phyloP scores from a whole-genome alignment of 2,797 vertebrate species.

The Xenops minutus region DNA sequence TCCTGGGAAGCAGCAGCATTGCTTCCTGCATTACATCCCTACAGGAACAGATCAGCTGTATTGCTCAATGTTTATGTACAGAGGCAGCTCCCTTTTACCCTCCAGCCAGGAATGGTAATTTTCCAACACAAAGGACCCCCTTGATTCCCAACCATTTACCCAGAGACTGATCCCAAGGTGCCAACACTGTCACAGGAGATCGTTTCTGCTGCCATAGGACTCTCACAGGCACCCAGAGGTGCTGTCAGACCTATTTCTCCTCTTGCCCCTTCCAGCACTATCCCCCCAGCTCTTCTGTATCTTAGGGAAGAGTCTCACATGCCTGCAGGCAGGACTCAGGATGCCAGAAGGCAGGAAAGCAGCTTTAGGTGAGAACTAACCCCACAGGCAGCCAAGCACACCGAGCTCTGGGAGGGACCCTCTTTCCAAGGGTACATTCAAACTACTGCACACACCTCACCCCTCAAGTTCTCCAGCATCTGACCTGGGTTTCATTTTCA shows the following conservation, averaged over 20 bases:
- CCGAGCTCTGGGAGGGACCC: background rate
- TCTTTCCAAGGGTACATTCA: background rate
- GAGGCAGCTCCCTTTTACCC: background rate
- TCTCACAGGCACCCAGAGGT: background rate
- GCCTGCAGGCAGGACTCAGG: background rate
- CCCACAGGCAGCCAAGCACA: background rate
- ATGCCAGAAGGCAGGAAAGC: background rate
- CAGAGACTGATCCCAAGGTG: background rate
- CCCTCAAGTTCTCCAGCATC: background rate
- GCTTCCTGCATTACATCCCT: background rate
- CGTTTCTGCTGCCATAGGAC: background rate
- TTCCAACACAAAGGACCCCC: background rate
- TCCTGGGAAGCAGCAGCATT: background rate
- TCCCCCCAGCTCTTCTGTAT: background rate
- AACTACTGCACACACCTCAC: background rate
- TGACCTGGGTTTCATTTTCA: background rate
- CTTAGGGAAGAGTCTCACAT: background rate
- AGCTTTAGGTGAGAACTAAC: background rate
- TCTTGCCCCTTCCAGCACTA: background rate
- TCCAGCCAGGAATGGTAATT: background rate
- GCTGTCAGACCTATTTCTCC: background rate
- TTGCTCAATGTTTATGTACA: background rate
- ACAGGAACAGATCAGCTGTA: background rate
- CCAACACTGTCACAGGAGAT: no score
- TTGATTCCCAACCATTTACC: background rate